These are phyloP conservation scores for Microctenopoma lineatum DNA, from an alignment of 2,797 vertebrate species.

Conservation along the genomic window DNA sequence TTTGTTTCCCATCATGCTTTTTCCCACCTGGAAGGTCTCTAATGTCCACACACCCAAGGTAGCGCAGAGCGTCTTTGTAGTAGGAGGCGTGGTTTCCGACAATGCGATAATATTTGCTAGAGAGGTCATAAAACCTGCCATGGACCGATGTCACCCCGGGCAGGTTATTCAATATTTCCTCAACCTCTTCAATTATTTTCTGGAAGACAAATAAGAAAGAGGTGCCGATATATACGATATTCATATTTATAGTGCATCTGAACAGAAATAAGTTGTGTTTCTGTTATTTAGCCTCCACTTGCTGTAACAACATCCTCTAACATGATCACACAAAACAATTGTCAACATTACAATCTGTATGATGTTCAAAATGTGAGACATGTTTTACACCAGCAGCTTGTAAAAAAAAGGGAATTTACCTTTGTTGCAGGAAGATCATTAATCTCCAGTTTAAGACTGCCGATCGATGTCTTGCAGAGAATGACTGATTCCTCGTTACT, in stretches of 20 bases:
- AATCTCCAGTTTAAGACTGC: slow-evolving; percentile 93
- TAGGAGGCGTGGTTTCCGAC: slow-evolving; percentile 94
- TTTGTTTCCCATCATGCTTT: not conserved
- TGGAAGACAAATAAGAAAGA: slow-evolving; percentile 30
- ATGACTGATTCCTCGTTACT: slow-evolving; percentile 94
- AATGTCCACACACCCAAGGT: slow-evolving; percentile 94
- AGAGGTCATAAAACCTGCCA: slow-evolving; percentile 96
- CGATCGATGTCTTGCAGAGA: slow-evolving; percentile 94
- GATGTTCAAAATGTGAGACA: not conserved
- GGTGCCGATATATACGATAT: not conserved
- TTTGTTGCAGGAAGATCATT: slow-evolving; percentile 95
- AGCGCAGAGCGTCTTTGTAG: slow-evolving; percentile 95
- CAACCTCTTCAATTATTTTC: slow-evolving; percentile 95
- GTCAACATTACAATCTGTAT: slow-evolving; percentile 2
- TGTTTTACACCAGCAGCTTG: not conserved
- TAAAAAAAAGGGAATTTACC: slow-evolving; percentile 73
- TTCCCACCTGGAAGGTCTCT: slow-evolving; percentile 91
- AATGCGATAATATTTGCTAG: slow-evolving; percentile 97
- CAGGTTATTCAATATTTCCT: slow-evolving; percentile 92
- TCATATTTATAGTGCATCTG: too few species aligned
- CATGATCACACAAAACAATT: too few species aligned
- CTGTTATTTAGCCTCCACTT: too few species aligned
- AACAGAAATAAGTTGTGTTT: too few species aligned
- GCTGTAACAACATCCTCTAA: too few species aligned
- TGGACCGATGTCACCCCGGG: slow-evolving; percentile 95